Conservation (phyloP, 2,113 vertebrate species). For the Danio rerio region GRCz12tu NC_133180.1:21562501-21563000, state of each 20-base stretch:
- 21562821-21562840: slow-evolving; percentile 60
- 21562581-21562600: slow-evolving; percentile 16
- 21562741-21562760: slow-evolving; percentile 47
- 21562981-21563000: no score
- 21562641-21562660: slow-evolving; percentile 16
- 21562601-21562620: slow-evolving; percentile 2
- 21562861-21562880: no score
- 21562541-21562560: slow-evolving; percentile 13
- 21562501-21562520: background rate
- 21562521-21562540: background rate
- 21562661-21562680: slow-evolving; percentile 21
- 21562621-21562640: slow-evolving; percentile 17
- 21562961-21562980: no score
- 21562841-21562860: background rate
- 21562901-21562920: no score
- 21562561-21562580: slow-evolving; percentile 13
- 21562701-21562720: background rate
- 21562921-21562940: no score
- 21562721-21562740: background rate
- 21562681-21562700: background rate
- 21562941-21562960: no score
- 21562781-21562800: slow-evolving; percentile 60
- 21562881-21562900: no score
- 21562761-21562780: slow-evolving; percentile 56
- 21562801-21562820: slow-evolving; percentile 41